Evolutionary conservation across 92 coral and sea anemone genomes (phyloP), one percentile per base, ranked within the genome.

Genomic region (Pocillopora meandrina): DNA sequence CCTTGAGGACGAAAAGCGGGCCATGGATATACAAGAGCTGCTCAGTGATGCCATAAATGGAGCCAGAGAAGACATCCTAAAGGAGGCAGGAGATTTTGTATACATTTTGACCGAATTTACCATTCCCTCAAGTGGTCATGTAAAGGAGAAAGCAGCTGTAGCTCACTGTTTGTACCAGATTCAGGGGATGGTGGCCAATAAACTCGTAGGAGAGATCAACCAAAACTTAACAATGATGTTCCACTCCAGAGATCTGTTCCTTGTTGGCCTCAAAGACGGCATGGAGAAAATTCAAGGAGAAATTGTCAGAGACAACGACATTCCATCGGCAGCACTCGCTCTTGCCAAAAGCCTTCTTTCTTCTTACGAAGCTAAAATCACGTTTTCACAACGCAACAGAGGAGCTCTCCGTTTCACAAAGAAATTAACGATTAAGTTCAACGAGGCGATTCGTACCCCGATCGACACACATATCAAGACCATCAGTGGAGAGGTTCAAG

Each of bases 111-210:
- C 75, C 31, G 89, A 81, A 49, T 62, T 57, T 36, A 52, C 60
- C 19, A 80, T 87, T 33, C 85, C 84, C 7, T 78, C 55, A 20
- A 74, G 82, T 84, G 92, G 90, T 12, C 72, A 12, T 36, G 92
- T 91, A 15, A 58, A 36, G 9, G 80, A 85, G 8, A 61, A 80
- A 15, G 86, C 83, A 34, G 95, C 92, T 13, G 84, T 81, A 10
- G 82, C 20, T 11, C 84, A 70, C 56, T 91, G 95, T 66, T 84
- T 71, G 5, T 61, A 71, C 35, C 95, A 91, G 34, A 75, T 91
- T 55, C 77, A 85, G 52, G 58, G 87, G 16, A 85, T 91, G 92
- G 95, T 91, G 34, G 62, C 77, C 35, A 89, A 89, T 78, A 89
- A 86, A 74, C 85, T 91, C 20, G 75, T 67, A 64, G 69, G 71